A percentile compares a stretch with the other conserved stretches of the same genome.
Conservation (phyloP, 1,140 invertebrate species). For the Vanessa tameamea region DNA sequence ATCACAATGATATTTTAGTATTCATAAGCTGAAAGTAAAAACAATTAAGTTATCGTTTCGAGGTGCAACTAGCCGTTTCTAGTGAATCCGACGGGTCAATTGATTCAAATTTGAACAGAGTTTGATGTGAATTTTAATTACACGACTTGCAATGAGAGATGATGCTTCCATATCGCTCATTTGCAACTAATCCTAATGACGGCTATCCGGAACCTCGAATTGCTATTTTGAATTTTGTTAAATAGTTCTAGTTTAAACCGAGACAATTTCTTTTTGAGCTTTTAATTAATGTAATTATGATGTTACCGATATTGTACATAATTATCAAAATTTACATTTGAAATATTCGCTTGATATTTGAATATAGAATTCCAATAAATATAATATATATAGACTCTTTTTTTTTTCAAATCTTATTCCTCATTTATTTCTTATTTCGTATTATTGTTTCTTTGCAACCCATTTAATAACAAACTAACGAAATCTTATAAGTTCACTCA, state of each 20-base stretch:
- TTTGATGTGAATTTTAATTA: constrained; percentile 46
- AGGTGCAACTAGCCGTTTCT: constrained; percentile 30
- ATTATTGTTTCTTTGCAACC: no score
- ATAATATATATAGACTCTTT: no score
- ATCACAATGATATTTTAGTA: background rate
- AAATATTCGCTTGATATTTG: no score
- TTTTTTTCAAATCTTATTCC: no score
- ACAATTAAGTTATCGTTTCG: constrained; percentile 21
- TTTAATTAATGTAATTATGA: background rate
- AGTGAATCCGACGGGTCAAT: constrained; percentile 41
- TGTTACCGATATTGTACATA: no score
- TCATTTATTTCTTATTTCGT: no score
- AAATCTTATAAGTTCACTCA: no score
- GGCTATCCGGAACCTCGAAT: background rate
- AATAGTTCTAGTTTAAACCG: background rate
- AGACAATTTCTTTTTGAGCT: background rate
- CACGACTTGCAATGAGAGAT: constrained; percentile 38
- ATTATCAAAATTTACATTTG: no score
- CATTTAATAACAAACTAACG: no score
- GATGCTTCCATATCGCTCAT: constrained; percentile 18
- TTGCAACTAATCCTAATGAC: constrained; percentile 16
- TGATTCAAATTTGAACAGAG: constrained; percentile 45
- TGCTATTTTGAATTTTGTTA: background rate
- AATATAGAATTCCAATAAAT: no score
- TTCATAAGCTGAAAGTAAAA: background rate